These are phyloP conservation scores for Calypte anna DNA, from an alignment of 2,113 vertebrate genomes.

Conservation along the genomic window DNA sequence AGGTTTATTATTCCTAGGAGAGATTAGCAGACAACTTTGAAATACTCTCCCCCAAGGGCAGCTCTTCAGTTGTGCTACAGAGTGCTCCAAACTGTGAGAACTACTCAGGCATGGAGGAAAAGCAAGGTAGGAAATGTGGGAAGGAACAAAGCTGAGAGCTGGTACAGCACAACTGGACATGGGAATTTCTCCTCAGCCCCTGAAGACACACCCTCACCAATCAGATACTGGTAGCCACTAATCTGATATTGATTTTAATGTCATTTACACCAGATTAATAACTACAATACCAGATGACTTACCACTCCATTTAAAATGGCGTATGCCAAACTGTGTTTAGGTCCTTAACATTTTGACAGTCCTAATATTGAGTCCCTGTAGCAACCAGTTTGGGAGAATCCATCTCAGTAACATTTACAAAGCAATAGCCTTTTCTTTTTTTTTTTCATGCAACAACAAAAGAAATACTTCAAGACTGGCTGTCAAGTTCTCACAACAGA, in stretches of 20 bases:
- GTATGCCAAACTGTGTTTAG: not conserved
- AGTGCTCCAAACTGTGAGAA: not conserved
- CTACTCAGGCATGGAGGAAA: not conserved
- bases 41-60: not conserved
- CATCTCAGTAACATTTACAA: not conserved
- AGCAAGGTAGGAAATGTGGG: not conserved
- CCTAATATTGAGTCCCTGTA: not conserved
- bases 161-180: not conserved
- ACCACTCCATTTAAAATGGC: not conserved
- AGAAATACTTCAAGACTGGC: not conserved
- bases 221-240: constrained; percentile 2
- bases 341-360: not conserved
- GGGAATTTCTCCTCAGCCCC: not conserved
- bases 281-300: not conserved
- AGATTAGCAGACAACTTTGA: not conserved
- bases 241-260: constrained; percentile 25
- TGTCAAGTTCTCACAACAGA: not conserved
- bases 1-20: not conserved
- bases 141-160: not conserved
- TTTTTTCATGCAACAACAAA: not conserved
- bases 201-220: not conserved
- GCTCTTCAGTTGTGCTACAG: not conserved
- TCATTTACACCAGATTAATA: constrained; percentile 31
- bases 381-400: not conserved
- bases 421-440: not conserved